Evolutionary conservation across 1,140 invertebrate species (phyloP).

Genomic region (Papilio aristodemus): DNA sequence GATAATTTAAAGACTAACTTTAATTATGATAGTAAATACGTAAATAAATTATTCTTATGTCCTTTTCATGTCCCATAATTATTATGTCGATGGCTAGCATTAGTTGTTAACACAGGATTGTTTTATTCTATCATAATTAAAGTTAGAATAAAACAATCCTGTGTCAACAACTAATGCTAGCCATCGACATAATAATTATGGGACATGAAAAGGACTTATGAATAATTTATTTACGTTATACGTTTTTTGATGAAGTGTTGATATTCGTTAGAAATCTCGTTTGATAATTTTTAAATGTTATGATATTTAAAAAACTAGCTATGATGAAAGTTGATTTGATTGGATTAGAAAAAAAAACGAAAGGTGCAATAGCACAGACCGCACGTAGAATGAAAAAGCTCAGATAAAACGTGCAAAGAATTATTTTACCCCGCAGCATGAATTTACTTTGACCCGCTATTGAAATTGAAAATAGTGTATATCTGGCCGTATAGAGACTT

Average conservation of each 20-base stretch:
- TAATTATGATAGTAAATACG: too few species aligned
- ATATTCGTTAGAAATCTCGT: neutral
- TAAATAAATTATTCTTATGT: too few species aligned
- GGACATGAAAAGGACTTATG: too few species aligned
- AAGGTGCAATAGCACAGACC: neutral
- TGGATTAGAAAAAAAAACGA: conserved; percentile 3
- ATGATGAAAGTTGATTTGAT: conserved; percentile 1
- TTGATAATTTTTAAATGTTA: neutral
- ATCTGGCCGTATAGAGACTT: neutral
- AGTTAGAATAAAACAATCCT: too few species aligned
- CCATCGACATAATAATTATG: too few species aligned
- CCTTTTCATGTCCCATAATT: too few species aligned
- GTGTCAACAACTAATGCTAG: too few species aligned
- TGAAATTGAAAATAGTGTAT: conserved; percentile 15
- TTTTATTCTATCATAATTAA: too few species aligned
- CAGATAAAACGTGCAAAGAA: conserved; percentile 10
- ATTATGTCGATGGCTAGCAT: too few species aligned
- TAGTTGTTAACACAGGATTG: too few species aligned
- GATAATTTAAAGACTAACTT: too few species aligned
- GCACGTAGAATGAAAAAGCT: conserved; percentile 11
- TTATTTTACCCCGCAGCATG: neutral
- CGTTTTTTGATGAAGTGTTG: neutral
- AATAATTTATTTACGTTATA: neutral
- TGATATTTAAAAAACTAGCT: neutral
- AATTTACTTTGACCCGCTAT: conserved; percentile 14